Evolutionary conservation across 2,797 vertebrate species (phyloP), one percentile per base, ranked within the genome.

Genomic region (Neosilurus hyrtlii): DNA sequence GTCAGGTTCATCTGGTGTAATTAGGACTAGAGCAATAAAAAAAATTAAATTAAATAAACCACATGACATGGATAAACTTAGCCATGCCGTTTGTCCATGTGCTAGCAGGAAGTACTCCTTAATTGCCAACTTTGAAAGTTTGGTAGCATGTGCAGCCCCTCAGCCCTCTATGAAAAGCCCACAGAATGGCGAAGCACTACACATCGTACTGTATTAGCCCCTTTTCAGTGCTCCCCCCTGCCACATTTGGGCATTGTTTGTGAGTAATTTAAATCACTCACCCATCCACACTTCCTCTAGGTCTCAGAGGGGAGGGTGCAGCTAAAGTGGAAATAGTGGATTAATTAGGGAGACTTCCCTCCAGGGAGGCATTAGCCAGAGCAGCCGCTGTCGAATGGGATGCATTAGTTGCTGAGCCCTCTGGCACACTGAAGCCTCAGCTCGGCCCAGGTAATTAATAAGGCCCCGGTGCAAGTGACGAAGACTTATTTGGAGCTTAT

Each of bases 321-420:
- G 76, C 81, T 70, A 87, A 81, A 86, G 82, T 85, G 87, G 85
- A 87, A 83, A 86, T 66, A 85, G 86, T 85, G 91, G 93, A 94
- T 95, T 94, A 94, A 95, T 94, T 94, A 94, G 93, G 91, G 92
- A 85, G 83, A 82, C 68, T 82, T 75, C 87, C 94, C 93, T 93
- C 93, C 75, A 86, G 88, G 93, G 93, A 94, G 90, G 85, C 91
- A 93, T 95, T 94, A 94, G 91, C 86, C 91, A 93, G 91, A 92
- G 93, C 90, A 93, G 92, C 81, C 88, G 89, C 90, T 92, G 93
- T 95, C 93, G 94, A 93, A 93, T 89, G 90, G 90, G 90, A 89
- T 87, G 83, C 89, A 92, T 94, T 94, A 93, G 90, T 90, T 77
- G 79, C 85, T 84, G 85, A 90, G 85, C 87, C 86, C 84, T 88